Conservation (phyloP, 2,888 invertebrate genomes). For the Lithophane ornitopus region DNA sequence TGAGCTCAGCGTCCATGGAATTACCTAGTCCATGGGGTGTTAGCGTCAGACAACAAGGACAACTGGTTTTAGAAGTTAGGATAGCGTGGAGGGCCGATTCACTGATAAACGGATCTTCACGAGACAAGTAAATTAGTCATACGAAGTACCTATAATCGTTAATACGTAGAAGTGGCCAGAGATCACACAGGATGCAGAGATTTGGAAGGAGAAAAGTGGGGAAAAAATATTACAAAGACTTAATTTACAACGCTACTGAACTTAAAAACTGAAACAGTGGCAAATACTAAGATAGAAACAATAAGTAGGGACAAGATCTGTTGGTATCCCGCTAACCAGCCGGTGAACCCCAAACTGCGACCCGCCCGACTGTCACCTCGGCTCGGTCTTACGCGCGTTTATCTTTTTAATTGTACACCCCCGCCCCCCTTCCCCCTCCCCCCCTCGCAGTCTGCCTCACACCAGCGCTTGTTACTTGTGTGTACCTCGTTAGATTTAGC, state of each 20-base stretch:
- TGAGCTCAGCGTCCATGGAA: background rate
- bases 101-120: background rate
- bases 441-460: conserved; percentile 59
- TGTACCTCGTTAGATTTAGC: conserved; percentile 83
- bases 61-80: too few relatives aligned
- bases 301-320: conserved; percentile 75
- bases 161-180: background rate
- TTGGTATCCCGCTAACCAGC: conserved; percentile 89
- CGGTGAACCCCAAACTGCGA: conserved; percentile 80
- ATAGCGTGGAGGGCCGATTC: too few relatives aligned
- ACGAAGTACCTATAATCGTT: background rate
- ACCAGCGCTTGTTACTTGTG: conserved; percentile 77
- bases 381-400: conserved; percentile 87
- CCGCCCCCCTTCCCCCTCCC: conserved; percentile 60
- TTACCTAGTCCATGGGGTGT: background rate
- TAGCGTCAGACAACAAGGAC: background rate
- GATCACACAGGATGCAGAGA: background rate
- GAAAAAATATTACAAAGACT: background rate
- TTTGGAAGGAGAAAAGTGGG: background rate
- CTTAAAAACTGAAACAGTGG: background rate
- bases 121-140: background rate
- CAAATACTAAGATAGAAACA: conserved; percentile 51
- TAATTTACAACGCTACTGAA: background rate
- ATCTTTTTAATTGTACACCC: conserved; percentile 89
- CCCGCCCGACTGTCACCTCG: conserved; percentile 83